phyloP scores from a whole-genome alignment of 1,140 invertebrate genomes.

The Drosophila kurseongensis region DNA sequence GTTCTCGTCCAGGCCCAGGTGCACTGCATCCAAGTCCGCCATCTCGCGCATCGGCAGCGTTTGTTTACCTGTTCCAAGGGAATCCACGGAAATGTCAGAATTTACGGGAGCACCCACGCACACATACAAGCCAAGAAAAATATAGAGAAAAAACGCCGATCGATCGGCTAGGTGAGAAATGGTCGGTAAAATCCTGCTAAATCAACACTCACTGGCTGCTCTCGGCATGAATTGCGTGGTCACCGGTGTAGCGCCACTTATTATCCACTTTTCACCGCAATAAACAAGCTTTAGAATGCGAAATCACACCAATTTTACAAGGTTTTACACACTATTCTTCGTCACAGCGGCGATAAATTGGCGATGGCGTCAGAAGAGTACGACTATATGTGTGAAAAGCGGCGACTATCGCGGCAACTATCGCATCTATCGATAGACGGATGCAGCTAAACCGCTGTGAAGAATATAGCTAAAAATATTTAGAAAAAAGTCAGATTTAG shows the following conservation, averaged over 20 bases:
- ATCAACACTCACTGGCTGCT: constrained; percentile 56
- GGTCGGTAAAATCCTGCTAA: constrained; percentile 23
- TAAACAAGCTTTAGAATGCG: constrained; percentile 1
- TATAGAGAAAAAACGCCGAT: constrained; percentile 80
- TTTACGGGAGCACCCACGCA: constrained; percentile 44
- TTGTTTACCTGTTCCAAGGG: constrained; percentile 61
- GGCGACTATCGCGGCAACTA: neutral
- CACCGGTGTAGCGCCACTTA: constrained; percentile 24
- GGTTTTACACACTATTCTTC: constrained; percentile 58
- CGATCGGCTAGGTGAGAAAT: constrained; percentile 60
- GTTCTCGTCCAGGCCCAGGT: constrained; percentile 89
- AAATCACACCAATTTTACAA: constrained; percentile 27
- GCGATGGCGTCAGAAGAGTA: constrained; percentile 64
- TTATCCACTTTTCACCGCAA: constrained; percentile 23
- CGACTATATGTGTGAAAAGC: constrained; percentile 30
- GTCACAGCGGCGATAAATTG: constrained; percentile 58
- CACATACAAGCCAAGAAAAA: constrained; percentile 57
- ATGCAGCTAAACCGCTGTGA: neutral
- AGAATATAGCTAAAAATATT: neutral
- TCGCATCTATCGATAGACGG: neutral
- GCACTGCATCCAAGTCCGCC: constrained; percentile 87
- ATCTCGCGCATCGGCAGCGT: constrained; percentile 78
- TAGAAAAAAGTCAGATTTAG: neutral
- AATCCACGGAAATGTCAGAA: constrained; percentile 11
- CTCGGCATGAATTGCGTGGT: constrained; percentile 26